Evolutionary conservation across 2,113 vertebrate species (phyloP), one percentile per base, ranked within the genome.

Genomic region (Panurus biarmicus): DNA sequence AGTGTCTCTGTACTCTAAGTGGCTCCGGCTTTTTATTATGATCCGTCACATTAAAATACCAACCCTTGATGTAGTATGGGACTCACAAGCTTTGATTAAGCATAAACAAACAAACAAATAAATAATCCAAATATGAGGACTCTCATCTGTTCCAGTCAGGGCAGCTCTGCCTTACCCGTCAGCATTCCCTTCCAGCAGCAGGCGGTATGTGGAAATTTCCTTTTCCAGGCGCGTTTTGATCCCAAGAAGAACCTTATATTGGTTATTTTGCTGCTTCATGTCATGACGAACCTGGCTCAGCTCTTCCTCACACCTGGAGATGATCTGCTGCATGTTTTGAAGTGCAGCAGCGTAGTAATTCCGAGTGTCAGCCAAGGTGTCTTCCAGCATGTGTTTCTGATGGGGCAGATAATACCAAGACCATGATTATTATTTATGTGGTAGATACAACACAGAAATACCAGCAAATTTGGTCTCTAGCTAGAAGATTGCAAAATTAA

Each of bases 181-280:
- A 66, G 96, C 96, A 51, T 95, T 98, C 11, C 99, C 99, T 4
- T 99, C 99, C 93, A 99, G 98, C 73, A 99, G 98, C 90, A 98
- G 97, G 87, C 98, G 98, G 97, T 99, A 99, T 12, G 98, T 99
- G 60, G 98, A 97, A 14, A 99, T 99, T 97, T 99, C 99, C 24
- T 98, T 99, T 98, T 99, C 99, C 94, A 99, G 98, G 95, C 98
- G 99, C 78, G 98, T 99, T 98, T 99, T 99, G 62, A 98, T 98
- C 96, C 99, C 99, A 61, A 99, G 98, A 67, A 99, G 98, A 80
- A 97, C 87, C 85, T 98, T 98, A 65, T 99, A 99, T 9, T 99
- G 98, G 7, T 98, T 98, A 12, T 97, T 98, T 96, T 99, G 99
- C 66, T 96, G 89, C 96, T 98, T 98, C 73, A 99, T 98, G 87